phyloP scores from a whole-genome alignment of 2,888 invertebrate genomes.

The Euzetes globulus region DNA sequence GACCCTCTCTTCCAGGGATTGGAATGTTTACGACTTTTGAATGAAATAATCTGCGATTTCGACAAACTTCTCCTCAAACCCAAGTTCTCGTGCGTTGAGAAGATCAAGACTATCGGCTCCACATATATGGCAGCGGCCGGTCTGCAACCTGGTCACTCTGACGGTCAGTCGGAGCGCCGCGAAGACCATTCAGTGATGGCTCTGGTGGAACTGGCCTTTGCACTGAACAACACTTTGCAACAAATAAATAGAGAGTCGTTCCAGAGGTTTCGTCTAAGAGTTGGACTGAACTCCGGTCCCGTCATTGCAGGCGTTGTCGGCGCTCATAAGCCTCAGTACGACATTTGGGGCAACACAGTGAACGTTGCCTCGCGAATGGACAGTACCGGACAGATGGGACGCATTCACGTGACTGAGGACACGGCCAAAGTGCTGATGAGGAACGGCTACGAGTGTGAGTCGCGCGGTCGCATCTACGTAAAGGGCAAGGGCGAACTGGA shows the following conservation, averaged over 20 bases:
- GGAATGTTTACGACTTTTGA: slow-evolving; percentile 83
- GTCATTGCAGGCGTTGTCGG: slow-evolving; percentile 95
- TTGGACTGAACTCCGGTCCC: slow-evolving; percentile 80
- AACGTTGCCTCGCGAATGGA: slow-evolving; percentile 97
- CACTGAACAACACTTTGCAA: slow-evolving; percentile 82
- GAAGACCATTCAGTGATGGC: slow-evolving; percentile 61
- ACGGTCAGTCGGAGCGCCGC: background rate
- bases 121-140: slow-evolving; percentile 98
- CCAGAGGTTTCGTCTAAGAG: slow-evolving; percentile 86
- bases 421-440: slow-evolving; percentile 74
- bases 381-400: slow-evolving; percentile 73
- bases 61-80: slow-evolving; percentile 88
- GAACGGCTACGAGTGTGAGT: slow-evolving; percentile 68
- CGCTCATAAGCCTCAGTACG: slow-evolving; percentile 95
- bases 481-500: slow-evolving; percentile 68
- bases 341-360: slow-evolving; percentile 98
- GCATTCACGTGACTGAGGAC: slow-evolving; percentile 59
- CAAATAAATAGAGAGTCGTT: slow-evolving; percentile 94
- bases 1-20: slow-evolving; percentile 57
- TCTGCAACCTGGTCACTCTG: slow-evolving; percentile 72
- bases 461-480: slow-evolving; percentile 78
- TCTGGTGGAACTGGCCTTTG: slow-evolving; percentile 87
- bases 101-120: slow-evolving; percentile 96
- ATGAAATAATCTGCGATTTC: slow-evolving; percentile 97
- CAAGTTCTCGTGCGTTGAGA: slow-evolving; percentile 91